Conservation (phyloP, 2,888 invertebrate species). For the Drymonia ruficornis region DNA sequence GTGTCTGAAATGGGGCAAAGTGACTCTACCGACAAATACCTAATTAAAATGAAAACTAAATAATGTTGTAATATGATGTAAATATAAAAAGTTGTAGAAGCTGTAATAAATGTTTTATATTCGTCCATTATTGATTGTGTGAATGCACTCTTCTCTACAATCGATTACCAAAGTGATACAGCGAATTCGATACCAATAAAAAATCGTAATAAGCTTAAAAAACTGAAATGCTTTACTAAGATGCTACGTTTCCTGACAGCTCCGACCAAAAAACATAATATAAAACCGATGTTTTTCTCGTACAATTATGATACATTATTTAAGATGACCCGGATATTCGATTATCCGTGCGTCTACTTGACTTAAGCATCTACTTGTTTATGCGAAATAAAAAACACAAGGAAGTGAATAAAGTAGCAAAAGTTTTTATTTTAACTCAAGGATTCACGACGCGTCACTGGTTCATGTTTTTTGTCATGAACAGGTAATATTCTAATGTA, state of each 20-base stretch:
- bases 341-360: constrained; percentile 39
- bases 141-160: constrained; percentile 17
- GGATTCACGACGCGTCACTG: constrained; percentile 47
- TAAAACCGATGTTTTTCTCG: constrained; percentile 3
- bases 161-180: constrained; percentile 24
- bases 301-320: constrained; percentile 18
- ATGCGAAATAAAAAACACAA: constrained; percentile 51
- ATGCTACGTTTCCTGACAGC: constrained; percentile 4
- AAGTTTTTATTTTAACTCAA: constrained; percentile 54
- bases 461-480: constrained; percentile 30
- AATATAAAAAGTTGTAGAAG: too few relatives aligned
- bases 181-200: constrained; percentile 14
- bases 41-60: too few relatives aligned
- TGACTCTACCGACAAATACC: too few relatives aligned
- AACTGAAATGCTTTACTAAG: neutral
- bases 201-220: neutral
- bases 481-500: constrained; percentile 22
- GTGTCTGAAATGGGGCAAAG: too few relatives aligned
- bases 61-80: too few relatives aligned
- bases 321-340: constrained; percentile 52
- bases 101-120: too few relatives aligned
- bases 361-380: constrained; percentile 40
- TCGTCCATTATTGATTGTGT: constrained; percentile 22
- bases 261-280: neutral
- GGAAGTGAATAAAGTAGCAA: constrained; percentile 59